Conservation (phyloP, 2,888 invertebrate genomes). For the Phengaris alcon region DNA sequence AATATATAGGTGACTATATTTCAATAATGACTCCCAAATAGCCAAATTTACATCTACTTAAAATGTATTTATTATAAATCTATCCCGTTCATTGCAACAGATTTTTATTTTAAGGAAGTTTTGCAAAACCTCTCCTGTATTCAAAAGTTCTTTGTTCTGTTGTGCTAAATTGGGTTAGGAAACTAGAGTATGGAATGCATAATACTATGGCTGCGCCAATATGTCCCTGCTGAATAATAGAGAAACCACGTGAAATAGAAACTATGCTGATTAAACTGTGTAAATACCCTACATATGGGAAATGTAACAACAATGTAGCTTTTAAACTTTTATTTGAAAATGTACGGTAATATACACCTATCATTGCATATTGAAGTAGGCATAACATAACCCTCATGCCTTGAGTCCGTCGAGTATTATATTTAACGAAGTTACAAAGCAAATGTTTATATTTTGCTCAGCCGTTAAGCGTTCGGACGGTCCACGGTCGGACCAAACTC, state of each 20-base stretch:
- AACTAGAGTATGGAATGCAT: slow-evolving; percentile 37
- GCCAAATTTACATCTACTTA: not conserved
- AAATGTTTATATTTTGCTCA: no score
- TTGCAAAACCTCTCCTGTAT: slow-evolving; percentile 10
- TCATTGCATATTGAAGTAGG: not conserved
- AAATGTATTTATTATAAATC: slow-evolving; percentile 14
- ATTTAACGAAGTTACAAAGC: not conserved
- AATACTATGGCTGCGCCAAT: slow-evolving; percentile 31
- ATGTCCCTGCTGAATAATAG: slow-evolving; percentile 28
- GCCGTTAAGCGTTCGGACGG: not conserved
- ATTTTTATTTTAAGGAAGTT: slow-evolving; percentile 13
- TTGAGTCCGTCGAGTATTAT: not conserved
- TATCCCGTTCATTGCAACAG: slow-evolving; percentile 5
- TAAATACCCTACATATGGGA: not conserved
- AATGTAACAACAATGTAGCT: not conserved
- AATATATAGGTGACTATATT: slow-evolving; percentile 25
- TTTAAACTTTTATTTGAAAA: not conserved
- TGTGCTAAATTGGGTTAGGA: slow-evolving; percentile 36
- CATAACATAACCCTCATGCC: not conserved
- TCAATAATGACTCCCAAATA: slow-evolving; percentile 13
- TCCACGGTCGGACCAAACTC: no score
- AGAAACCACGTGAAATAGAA: slow-evolving; percentile 22
- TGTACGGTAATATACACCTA: not conserved
- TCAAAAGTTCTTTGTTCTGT: slow-evolving; percentile 38
- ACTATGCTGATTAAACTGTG: not conserved